Percentiles rank a stretch among this genome's conserved stretches.
Evolutionary conservation across 2,797 vertebrate species (phyloP).

Genomic region (Cossypha dichroa): DNA sequence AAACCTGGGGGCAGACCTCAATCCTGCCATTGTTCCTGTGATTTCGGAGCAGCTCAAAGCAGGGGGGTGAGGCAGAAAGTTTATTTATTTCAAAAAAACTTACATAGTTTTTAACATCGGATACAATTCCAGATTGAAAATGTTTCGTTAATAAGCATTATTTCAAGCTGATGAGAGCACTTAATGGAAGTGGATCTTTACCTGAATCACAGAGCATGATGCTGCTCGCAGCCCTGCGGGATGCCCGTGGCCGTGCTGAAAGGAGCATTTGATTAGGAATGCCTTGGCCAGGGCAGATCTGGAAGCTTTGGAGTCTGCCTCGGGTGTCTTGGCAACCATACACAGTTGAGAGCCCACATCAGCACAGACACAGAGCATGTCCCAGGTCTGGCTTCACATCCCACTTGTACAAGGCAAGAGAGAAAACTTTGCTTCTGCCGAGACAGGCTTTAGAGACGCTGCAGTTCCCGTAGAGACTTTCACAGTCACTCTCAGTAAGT

Average conservation of each 20-base stretch:
- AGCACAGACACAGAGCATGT: neutral
- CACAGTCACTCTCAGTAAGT: constrained; percentile 13
- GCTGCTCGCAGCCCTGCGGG: neutral
- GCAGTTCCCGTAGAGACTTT: neutral
- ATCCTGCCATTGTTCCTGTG: neutral
- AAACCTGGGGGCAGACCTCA: neutral
- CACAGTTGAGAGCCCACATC: constrained; percentile 19
- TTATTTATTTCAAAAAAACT: neutral
- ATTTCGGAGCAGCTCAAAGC: neutral
- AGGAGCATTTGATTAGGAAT: constrained; percentile 62
- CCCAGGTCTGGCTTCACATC: constrained; percentile 4
- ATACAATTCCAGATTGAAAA: neutral
- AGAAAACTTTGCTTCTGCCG: neutral
- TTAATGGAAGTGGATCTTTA: neutral
- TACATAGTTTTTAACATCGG: neutral
- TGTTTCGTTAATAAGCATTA: neutral
- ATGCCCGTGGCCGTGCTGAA: neutral
- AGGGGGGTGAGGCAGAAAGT: neutral
- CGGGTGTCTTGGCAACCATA: constrained; percentile 55
- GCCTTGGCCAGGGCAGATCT: constrained; percentile 23
- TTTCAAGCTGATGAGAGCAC: neutral
- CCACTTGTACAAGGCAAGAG: neutral
- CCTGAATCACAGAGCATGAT: neutral
- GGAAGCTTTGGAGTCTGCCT: constrained; percentile 39
- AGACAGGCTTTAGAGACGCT: neutral